Evolutionary conservation across 2,797 vertebrate species (phyloP), one percentile per base, ranked within the genome.

Genomic region (Antennarius maculatus): DNA sequence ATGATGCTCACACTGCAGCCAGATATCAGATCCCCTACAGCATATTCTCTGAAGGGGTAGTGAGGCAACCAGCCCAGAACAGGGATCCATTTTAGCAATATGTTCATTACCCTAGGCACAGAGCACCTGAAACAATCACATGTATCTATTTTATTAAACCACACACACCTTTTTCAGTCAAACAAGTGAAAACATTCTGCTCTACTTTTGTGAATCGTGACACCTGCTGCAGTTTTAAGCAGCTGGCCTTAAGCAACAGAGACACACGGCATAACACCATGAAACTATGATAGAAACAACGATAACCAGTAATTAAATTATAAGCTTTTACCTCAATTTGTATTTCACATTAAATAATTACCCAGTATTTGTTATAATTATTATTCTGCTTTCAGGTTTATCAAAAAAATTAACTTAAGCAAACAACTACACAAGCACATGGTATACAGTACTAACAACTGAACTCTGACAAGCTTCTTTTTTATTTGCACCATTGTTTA

Each of bases 1-100:
- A 99, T 96, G 87, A 98, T 97, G 81, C 95, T 96, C 79, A 98
- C 95, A 0, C 96, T 98, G 91, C 97, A 89, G 69, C 97, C 97
- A 0, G 97, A 95, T 42, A 92, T 17, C 16, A 97, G 66, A 77
- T 98, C 97, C 10, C 96, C 95, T 0, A 95, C n/a, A 12, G 93
- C 89, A 81, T 95, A 96, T 54, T 97, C 95, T 69, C 92, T 95
- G 82, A 96, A 1, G 0, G 93, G 89, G 90, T 99, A 98, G 5
- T 63, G 87, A 29, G 96, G 96, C 58, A 99, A 73, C 97, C 97
- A 99, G 69, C 46, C 76, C 14, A 97, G 86, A 66, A 97, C 84
- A 0, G 97, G 97, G 11, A 94, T 34, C 73, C 89, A 90, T 23
- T 61, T 81, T 45, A 91, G 37, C 59, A 89, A 50, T 0, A 13